A percentile compares a stretch with the other conserved stretches of the same genome.
Conservation (phyloP, 2,797 vertebrate species). For the Acrocephalus scirpaceus region DNA sequence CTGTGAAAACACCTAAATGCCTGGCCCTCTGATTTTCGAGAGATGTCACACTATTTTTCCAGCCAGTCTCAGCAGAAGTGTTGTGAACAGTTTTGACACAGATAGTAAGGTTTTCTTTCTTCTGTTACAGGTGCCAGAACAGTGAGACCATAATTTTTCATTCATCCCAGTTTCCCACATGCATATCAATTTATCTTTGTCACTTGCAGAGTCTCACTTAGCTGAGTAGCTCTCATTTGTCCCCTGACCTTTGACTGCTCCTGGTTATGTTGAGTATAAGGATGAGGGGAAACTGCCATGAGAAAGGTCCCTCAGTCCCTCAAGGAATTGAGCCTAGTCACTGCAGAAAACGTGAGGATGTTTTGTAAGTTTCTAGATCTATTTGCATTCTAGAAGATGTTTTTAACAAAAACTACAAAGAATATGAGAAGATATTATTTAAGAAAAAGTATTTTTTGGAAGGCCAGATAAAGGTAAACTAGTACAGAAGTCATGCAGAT, state of each 20-base stretch:
- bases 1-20: background rate
- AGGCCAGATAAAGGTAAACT: background rate
- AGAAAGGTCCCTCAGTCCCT: background rate
- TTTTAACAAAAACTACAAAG: background rate
- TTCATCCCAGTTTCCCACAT: slow-evolving; percentile 39
- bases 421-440: background rate
- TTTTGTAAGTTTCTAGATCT: background rate
- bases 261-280: slow-evolving; percentile 27
- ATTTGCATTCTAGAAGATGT: background rate
- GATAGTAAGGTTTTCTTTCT: background rate
- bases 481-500: background rate
- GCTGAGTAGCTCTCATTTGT: slow-evolving; percentile 61
- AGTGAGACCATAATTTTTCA: slow-evolving; percentile 11
- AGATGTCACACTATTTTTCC: background rate
- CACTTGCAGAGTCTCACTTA: slow-evolving; percentile 47
- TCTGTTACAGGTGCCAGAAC: slow-evolving; percentile 22
- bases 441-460: background rate
- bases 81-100: background rate
- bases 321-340: background rate
- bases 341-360: background rate
- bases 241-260: slow-evolving; percentile 56
- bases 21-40: background rate
- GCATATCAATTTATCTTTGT: slow-evolving; percentile 56
- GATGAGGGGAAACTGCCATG: slow-evolving; percentile 20
- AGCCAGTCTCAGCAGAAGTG: background rate